Percentiles rank a stretch among this genome's conserved stretches.
phyloP scores from a whole-genome alignment of 1,140 invertebrate genomes.

The Drosophila triauraria region DNA sequence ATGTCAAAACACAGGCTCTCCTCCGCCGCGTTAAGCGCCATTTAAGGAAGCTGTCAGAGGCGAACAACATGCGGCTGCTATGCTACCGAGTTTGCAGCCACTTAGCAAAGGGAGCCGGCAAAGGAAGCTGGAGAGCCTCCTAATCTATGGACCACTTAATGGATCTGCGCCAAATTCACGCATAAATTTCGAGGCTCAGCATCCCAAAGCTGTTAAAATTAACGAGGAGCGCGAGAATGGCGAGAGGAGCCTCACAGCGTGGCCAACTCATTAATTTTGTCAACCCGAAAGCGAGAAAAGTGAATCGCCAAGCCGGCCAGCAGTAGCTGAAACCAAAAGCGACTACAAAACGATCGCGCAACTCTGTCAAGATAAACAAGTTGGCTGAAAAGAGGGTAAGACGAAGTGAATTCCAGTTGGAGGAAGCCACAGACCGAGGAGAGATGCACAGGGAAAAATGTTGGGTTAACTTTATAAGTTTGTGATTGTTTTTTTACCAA shows the following conservation, averaged over 20 bases:
- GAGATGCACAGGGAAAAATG: constrained; percentile 1
- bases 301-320: constrained; percentile 64
- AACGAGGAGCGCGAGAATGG: constrained; percentile 50
- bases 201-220: constrained; percentile 73
- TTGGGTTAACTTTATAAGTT: neutral
- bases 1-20: constrained; percentile 58
- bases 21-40: constrained; percentile 67
- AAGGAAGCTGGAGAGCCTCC: constrained; percentile 23
- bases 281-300: constrained; percentile 64
- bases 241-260: constrained; percentile 25
- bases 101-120: constrained; percentile 29
- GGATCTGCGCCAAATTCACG: constrained; percentile 84
- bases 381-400: neutral
- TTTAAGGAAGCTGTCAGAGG: constrained; percentile 78
- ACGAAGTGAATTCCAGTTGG: constrained; percentile 10
- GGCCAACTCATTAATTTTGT: constrained; percentile 81
- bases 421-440: neutral
- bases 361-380: constrained; percentile 67
- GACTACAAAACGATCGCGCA: constrained; percentile 76
- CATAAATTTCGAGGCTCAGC: constrained; percentile 78
- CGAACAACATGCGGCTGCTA: constrained; percentile 32
- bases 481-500: neutral
- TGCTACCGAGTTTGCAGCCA: constrained; percentile 33
- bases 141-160: constrained; percentile 84
- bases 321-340: constrained; percentile 74